Percentiles rank a stretch among this genome's conserved stretches.
Conservation (phyloP, 2,113 vertebrate species). For the Polypterus senegalus region DNA sequence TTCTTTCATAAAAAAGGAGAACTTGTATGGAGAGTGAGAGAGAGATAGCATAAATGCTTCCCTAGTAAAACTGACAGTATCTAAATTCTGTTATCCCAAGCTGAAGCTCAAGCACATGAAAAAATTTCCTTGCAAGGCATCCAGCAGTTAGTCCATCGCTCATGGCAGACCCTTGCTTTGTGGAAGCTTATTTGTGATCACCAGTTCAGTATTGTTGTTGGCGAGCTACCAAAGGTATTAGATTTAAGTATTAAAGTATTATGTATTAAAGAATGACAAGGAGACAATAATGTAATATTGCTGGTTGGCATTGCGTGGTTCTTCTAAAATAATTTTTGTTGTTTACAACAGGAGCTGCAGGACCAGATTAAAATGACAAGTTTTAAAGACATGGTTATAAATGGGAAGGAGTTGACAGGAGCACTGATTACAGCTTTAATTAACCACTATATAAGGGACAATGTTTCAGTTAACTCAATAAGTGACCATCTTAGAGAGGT, state of each 20-base stretch:
- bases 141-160: constrained; percentile 80
- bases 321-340: neutral
- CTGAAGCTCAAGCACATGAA: constrained; percentile 83
- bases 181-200: constrained; percentile 95
- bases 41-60: too few relatives aligned
- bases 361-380: constrained; percentile 79
- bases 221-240: constrained; percentile 83
- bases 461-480: constrained; percentile 82
- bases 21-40: too few relatives aligned
- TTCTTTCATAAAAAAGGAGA: too few relatives aligned
- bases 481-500: constrained; percentile 78
- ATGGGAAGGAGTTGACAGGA: constrained; percentile 79
- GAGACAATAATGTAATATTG: neutral
- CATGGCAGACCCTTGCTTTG: constrained; percentile 81
- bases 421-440: constrained; percentile 86
- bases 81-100: constrained; percentile 32
- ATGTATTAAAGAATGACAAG: too few relatives aligned
- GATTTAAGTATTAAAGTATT: too few relatives aligned
- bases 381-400: constrained; percentile 86
- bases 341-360: constrained; percentile 69
- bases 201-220: constrained; percentile 78
- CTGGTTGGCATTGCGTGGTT: too few relatives aligned
- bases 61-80: too few relatives aligned
- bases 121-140: constrained; percentile 83
- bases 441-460: constrained; percentile 92